These are phyloP conservation scores for Drosophila funebris DNA, from an alignment of 1,140 invertebrate species.

Conservation along the genomic window DNA sequence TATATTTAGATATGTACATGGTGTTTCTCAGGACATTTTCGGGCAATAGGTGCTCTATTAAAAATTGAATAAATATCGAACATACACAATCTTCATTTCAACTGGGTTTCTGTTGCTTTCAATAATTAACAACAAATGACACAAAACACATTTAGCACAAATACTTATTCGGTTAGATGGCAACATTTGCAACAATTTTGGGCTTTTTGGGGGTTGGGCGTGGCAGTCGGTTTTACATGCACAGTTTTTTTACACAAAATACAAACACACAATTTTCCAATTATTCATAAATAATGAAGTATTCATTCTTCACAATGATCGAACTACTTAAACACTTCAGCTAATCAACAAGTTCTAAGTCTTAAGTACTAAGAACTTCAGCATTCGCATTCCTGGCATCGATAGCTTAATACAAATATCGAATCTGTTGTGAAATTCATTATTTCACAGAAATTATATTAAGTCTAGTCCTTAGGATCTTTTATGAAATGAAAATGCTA, in stretches of 20 bases:
- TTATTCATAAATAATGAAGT: constrained; percentile 11
- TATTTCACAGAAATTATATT: no score
- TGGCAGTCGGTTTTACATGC: constrained; percentile 35
- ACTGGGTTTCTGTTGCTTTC: constrained; percentile 6
- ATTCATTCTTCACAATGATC: constrained; percentile 4
- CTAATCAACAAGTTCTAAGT: constrained; percentile 12
- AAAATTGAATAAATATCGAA: constrained; percentile 55
- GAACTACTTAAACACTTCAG: constrained; percentile 9
- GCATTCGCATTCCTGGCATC: background rate
- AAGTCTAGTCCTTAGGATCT: no score
- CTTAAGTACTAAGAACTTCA: background rate
- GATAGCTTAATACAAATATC: no score
- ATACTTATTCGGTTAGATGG: constrained; percentile 8
- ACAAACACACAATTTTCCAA: constrained; percentile 22
- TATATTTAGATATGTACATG: constrained; percentile 12
- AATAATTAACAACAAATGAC: constrained; percentile 24
- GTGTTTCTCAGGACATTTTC: constrained; percentile 3
- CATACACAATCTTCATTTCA: constrained; percentile 39
- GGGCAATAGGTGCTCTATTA: constrained; percentile 56
- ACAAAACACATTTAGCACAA: constrained; percentile 36
- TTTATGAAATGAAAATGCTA: no score
- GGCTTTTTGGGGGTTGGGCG: constrained; percentile 7
- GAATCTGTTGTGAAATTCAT: background rate
- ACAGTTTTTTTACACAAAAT: constrained; percentile 16
- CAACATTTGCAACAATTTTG: constrained; percentile 6